Conservation (phyloP, 2,797 vertebrate genomes). For the Chaenodraco wilsoni region DNA sequence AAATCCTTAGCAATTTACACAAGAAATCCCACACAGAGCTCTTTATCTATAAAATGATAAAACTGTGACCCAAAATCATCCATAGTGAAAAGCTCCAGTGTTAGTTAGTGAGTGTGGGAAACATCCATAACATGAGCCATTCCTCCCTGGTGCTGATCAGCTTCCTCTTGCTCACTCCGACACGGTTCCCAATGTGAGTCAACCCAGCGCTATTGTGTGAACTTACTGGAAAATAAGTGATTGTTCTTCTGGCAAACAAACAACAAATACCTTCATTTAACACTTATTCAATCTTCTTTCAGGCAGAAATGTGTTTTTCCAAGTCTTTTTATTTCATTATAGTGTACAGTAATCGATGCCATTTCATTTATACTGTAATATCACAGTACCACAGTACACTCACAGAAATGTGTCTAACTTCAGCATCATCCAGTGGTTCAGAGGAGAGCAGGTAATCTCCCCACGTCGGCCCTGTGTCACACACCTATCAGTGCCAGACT, state of each 20-base stretch:
- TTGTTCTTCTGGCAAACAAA: slow-evolving; percentile 28
- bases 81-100: slow-evolving; percentile 44
- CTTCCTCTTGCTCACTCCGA: slow-evolving; percentile 49
- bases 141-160: slow-evolving; percentile 60
- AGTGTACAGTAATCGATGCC: no score
- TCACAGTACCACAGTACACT: no score
- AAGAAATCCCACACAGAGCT: slow-evolving; percentile 13
- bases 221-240: slow-evolving; percentile 13
- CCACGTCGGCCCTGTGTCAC: slow-evolving; percentile 47
- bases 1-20: slow-evolving; percentile 26
- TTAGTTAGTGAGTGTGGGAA: slow-evolving; percentile 37
- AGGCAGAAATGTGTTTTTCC: not conserved
- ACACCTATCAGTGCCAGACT: slow-evolving; percentile 57
- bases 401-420: slow-evolving; percentile 17
- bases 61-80: slow-evolving; percentile 22
- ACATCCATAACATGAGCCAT: slow-evolving; percentile 57
- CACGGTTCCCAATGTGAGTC: slow-evolving; percentile 41
- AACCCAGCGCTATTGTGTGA: slow-evolving; percentile 28
- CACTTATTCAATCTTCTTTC: slow-evolving; percentile 13
- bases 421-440: slow-evolving; percentile 46
- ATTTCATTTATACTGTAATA: no score
- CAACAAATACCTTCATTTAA: slow-evolving; percentile 36
- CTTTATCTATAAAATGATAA: slow-evolving; percentile 42
- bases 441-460: slow-evolving; percentile 64
- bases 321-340: no score